Evolutionary conservation across 2,113 vertebrate genomes (phyloP), one percentile per base, ranked within the genome.

Genomic region (Perca fluviatilis): DNA sequence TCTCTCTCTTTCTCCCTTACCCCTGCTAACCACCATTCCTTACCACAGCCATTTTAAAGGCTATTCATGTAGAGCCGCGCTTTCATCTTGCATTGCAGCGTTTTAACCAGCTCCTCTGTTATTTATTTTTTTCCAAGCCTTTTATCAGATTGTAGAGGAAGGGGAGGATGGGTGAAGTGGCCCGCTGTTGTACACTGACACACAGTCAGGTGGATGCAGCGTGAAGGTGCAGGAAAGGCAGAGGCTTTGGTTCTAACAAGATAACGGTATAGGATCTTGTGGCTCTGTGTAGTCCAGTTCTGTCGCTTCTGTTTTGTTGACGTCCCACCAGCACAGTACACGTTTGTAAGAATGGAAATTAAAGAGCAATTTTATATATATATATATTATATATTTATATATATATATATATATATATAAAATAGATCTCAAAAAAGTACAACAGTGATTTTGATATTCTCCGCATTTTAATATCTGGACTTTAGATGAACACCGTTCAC

Each of bases 31-130:
- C 79, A 30, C 64, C 73, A 43, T 72, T 90, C 78, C 71, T 77
- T 61, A 74, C 80, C 85, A 86, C 86, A 77, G 74, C 87, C 87
- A 92, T 86, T 92, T 93, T 88, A 84, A 91, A 90, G 87, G 77
- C 76, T 58, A 86, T 85, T 88, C 89, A 88, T 85, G 87, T 83
- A 56, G 88, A 62, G 73, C 82, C 6, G 47, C 6, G 30, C 88
- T 91, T 92, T 92, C 83, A 88, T 92, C 82, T 89, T 30, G 71
- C 79, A 71, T 77, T 72, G 67, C 89, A 1, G 30, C 46, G 16
- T 82, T 91, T 91, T 85, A 77, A 83, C 80, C 90, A 64, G 78
- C 82, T 85, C 77, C 73, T 79, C 47, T 66, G 53, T 77, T 78
- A 56, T 68, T 58, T n/a, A n/a, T 36, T 36, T 40, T 77, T 69